phyloP scores from a whole-genome alignment of 92 coral and sea anemone species.

The Parazoanthus darwini region DNA sequence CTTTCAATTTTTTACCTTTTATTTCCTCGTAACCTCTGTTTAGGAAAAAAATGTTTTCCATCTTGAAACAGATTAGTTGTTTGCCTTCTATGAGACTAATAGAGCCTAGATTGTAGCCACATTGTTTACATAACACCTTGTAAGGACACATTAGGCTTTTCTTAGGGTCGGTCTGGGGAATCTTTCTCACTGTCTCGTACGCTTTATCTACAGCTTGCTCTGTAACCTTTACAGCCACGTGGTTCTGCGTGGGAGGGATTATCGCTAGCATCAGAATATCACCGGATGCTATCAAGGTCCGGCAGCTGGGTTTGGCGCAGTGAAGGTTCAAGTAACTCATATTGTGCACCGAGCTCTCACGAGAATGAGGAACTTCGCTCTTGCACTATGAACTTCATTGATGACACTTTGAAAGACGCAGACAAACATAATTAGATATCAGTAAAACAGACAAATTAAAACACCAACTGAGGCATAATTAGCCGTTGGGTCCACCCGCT shows the following conservation, averaged over 20 bases:
- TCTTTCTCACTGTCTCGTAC: constrained; percentile 57
- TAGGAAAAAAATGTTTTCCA: constrained; percentile 61
- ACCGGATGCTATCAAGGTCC: constrained; percentile 47
- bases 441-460: background rate
- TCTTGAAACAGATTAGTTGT: constrained; percentile 73
- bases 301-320: constrained; percentile 64
- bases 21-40: constrained; percentile 52
- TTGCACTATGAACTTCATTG: background rate
- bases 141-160: constrained; percentile 65
- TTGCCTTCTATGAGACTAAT: constrained; percentile 60
- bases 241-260: constrained; percentile 80
- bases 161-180: constrained; percentile 61
- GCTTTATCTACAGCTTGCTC: constrained; percentile 51
- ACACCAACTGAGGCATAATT: background rate
- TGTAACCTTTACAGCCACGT: constrained; percentile 66
- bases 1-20: constrained; percentile 65
- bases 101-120: constrained; percentile 66
- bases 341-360: background rate
- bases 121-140: constrained; percentile 67
- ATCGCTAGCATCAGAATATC: constrained; percentile 69
- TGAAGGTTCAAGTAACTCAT: constrained; percentile 45
- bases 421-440: no score
- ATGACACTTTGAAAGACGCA: background rate
- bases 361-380: background rate
- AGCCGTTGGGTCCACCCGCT: background rate